phyloP scores from a whole-genome alignment of 2,113 vertebrate species.

The Rhineura floridana region DNA sequence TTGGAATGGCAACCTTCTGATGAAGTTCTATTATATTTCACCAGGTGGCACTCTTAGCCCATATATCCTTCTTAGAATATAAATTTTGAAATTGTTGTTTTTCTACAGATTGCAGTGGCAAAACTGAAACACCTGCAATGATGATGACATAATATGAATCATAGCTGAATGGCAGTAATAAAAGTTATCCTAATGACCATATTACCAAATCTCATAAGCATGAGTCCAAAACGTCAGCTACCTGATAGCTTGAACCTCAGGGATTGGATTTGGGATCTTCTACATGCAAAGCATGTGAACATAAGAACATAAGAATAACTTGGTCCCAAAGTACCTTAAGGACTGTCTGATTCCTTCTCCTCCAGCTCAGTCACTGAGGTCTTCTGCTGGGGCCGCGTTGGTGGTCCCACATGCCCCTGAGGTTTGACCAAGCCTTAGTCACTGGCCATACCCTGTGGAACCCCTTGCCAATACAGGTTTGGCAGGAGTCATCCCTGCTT shows the following conservation, averaged over 20 bases:
- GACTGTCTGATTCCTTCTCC: no score
- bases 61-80: neutral
- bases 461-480: no score
- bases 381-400: no score
- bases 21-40: constrained; percentile 26
- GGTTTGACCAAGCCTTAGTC: no score
- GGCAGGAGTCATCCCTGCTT: no score
- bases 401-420: no score
- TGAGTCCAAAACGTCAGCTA: neutral
- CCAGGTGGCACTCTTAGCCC: constrained; percentile 35
- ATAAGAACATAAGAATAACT: no score
- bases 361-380: no score
- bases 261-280: neutral
- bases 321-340: no score
- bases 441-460: no score
- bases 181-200: neutral
- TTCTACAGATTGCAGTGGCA: neutral
- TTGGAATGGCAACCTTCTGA: neutral
- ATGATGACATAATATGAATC: neutral
- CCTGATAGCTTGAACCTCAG: neutral
- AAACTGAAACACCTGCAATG: neutral
- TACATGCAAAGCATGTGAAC: no score
- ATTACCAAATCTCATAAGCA: neutral
- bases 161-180: neutral
- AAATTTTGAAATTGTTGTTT: fast-evolving